Evolutionary conservation across 1,140 invertebrate genomes (phyloP).

Genomic region (Eulimnadia texana): DNA sequence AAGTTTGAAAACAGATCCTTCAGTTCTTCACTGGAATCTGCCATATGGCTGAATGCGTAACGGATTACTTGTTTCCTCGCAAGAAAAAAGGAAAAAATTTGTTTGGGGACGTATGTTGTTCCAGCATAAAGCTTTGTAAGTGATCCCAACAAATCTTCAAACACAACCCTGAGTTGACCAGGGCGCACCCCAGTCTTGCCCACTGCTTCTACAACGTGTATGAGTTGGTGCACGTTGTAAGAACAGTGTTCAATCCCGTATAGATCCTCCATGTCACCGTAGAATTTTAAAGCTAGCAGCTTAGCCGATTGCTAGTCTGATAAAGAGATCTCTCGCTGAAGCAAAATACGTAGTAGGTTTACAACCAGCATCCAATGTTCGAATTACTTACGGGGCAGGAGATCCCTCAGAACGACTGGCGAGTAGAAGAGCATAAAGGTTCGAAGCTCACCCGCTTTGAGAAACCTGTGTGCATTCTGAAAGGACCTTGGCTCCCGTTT

Average conservation of each 20-base stretch:
- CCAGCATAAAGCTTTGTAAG: slow-evolving; percentile 2
- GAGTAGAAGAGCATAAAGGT: slow-evolving; percentile 12
- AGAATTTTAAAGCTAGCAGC: background rate
- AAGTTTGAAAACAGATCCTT: slow-evolving; percentile 4
- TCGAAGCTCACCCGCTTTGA: slow-evolving; percentile 8
- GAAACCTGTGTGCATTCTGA: background rate
- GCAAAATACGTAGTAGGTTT: slow-evolving; percentile 2
- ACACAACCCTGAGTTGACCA: slow-evolving; percentile 9
- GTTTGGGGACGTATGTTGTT: background rate
- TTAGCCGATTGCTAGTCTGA: background rate
- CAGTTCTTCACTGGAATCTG: background rate
- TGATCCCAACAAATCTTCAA: background rate
- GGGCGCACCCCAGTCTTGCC: slow-evolving; percentile 5
- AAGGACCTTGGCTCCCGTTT: background rate
- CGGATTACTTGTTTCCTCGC: background rate
- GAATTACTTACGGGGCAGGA: slow-evolving; percentile 1
- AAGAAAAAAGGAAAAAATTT: slow-evolving; percentile 4
- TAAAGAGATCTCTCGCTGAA: background rate
- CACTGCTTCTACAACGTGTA: slow-evolving; percentile 1
- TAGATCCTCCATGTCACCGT: background rate
- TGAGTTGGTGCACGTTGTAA: slow-evolving; percentile 7
- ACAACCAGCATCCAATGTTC: slow-evolving; percentile 9
- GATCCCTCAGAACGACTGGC: slow-evolving; percentile 2
- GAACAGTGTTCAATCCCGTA: background rate
- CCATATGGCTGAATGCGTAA: background rate